These are phyloP conservation scores for Acropternis orthonyx DNA, from an alignment of 2,797 vertebrate species.

Conservation along the genomic window DNA sequence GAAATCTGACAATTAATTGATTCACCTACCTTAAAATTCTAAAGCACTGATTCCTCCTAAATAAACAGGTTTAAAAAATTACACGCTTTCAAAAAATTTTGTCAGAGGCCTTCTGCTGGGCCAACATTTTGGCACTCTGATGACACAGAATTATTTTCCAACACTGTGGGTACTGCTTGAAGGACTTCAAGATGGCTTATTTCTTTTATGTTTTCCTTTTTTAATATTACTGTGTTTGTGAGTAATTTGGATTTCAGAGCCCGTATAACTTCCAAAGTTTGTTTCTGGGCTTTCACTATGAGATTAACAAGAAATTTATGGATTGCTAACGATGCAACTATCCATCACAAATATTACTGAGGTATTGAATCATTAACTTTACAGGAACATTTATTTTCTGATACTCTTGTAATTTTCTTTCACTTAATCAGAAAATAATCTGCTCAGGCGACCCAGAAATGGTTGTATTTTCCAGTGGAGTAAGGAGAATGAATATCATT, in stretches of 20 bases:
- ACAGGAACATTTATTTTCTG: neutral
- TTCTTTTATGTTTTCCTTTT: neutral
- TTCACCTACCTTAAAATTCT: neutral
- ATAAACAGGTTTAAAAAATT: neutral
- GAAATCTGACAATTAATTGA: neutral
- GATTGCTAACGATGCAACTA: neutral
- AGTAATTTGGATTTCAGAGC: neutral
- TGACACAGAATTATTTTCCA: neutral
- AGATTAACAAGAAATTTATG: neutral
- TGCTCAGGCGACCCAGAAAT: neutral
- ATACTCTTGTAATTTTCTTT: neutral
- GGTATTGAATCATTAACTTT: neutral
- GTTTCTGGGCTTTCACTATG: neutral
- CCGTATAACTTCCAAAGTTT: neutral
- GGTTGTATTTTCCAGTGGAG: neutral
- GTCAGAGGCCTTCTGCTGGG: neutral
- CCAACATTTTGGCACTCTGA: neutral
- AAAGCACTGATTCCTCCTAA: neutral
- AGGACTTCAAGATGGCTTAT: neutral
- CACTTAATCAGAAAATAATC: neutral
- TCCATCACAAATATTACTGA: neutral
- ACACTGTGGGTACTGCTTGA: neutral
- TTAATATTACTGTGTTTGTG: neutral
- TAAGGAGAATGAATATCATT: neutral
- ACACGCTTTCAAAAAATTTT: neutral